These are phyloP conservation scores for Tipula helvola DNA, from an alignment of 2,888 invertebrate species.

Conservation along the genomic window DNA sequence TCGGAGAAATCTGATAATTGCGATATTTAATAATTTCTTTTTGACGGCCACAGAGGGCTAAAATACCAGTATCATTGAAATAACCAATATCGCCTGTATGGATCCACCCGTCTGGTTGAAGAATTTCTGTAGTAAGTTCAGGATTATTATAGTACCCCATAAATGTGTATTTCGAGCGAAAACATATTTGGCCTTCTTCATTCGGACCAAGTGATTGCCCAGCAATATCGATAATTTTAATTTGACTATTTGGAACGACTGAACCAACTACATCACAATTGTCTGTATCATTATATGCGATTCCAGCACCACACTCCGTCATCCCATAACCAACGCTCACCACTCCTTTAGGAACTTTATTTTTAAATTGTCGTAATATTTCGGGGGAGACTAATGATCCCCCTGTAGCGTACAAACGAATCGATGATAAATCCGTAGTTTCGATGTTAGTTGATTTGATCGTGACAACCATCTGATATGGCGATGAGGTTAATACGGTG, in stretches of 20 bases:
- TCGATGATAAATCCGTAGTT: neutral
- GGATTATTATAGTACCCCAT: constrained; percentile 8
- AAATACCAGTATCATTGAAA: constrained; percentile 28
- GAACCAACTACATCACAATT: neutral
- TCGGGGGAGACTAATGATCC: neutral
- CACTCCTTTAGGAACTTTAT: neutral
- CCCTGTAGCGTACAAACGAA: neutral
- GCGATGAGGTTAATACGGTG: neutral
- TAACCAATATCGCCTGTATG: constrained; percentile 33
- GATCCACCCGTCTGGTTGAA: constrained; percentile 30
- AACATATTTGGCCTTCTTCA: neutral
- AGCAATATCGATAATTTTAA: neutral
- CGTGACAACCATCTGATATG: neutral
- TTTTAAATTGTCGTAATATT: neutral
- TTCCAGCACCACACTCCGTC: neutral
- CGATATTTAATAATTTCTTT: constrained; percentile 28
- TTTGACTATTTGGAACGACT: neutral
- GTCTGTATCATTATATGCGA: neutral
- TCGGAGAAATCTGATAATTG: constrained; percentile 26
- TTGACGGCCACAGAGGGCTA: constrained; percentile 25
- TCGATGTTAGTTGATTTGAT: neutral
- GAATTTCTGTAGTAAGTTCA: constrained; percentile 22
- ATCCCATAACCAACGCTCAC: neutral
- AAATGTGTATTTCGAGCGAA: neutral
- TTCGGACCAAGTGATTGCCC: neutral